Base-by-base conservation (phyloP, 2,888 invertebrate species). In the Kryphioiulus occultus region DNA sequence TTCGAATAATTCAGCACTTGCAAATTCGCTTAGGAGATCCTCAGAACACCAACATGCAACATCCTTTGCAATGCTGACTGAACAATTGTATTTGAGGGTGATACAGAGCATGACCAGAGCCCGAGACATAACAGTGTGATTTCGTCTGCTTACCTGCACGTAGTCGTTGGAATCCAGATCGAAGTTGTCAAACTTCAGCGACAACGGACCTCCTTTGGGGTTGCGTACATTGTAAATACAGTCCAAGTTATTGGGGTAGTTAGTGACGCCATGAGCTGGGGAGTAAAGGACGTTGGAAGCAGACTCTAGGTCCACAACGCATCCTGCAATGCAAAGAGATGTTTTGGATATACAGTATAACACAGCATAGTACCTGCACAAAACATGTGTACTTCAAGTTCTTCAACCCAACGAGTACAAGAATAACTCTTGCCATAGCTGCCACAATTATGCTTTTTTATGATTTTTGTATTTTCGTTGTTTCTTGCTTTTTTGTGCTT, bases 241-340 rank as follows among this genome's bases (percentile, higher is more conserved):
- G 91, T 97, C 96, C 91, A 98, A 97, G 91, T 98, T 98, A 91
- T 96, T 96, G 0, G 98, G 98, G 91, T 98, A 98, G 89, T 95
- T 95, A 85, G 94, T 94, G 12, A 97, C 93, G 3, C 96, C 95
- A 91, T 95, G 98, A 2, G 98, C 97, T 7, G 98, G 98, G 0
- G 98, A 98, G 30, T 95, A 95, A 7, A 98, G 94, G 0, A 96
- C 97, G 88, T 98, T 98, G 91, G 97, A 97, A 53, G 94, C 93
- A 5, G 96, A 95, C 32, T 95, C 94, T 87, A 98, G 95, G 4
- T 96, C 96, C 12, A 97, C 96, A 92, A 94, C 95, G 92, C 99
- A 99, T 9, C 99, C 96, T 94, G 93, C 92, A 42, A 84, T 42
- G 19, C 26, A 68, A 68, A 68, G n/a, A n/a, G n/a, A n/a, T n/a